Base-by-base conservation (phyloP, 2,888 invertebrate species). In the Sympetrum striolatum region DNA sequence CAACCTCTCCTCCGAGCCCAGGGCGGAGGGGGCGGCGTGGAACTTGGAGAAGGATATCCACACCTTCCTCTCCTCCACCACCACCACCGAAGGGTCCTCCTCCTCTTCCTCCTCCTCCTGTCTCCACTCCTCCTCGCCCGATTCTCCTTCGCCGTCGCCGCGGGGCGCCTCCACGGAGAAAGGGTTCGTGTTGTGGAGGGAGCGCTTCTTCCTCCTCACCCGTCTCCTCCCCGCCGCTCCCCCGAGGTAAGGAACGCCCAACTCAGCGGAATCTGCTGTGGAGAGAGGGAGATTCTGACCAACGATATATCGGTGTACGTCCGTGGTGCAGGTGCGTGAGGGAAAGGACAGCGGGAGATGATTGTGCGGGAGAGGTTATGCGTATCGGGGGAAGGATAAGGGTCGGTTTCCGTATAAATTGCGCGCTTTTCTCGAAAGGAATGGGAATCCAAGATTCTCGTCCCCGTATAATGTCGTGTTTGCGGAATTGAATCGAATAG, bases 21-120 rank as follows among this genome's bases (percentile, higher is more conserved):
- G 86, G 25, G 86, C 96, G 0, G 95, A 95, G 81, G 95, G 95
- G 73, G 96, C 96, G 2, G 97, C 96, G 94, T 97, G 97, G 93
- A 97, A 97, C 94, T 97, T 97, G 92, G 97, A 96, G 93, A 97
- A 97, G 44, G 97, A 97, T 92, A 97, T 95, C 97, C 97, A 97
- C 44, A 97, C 97, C 91, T 97, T 96, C 94, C 97, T 97, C 25
- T 86, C 86, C 60, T 86, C 86, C 86, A 86, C 86, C 60, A 86
- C 86, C 37, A 86, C 22, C 22, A 53, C 73, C 25, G 73, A 73
- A 3, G 73, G 31, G 25, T 73, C 73, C 25, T 73, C 73, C 31
- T 25, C 73, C 25, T 25, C 73, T 1, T 73, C 73, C 18, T 73
- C 82, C 22, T 86, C 86, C 86, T 86, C 86, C 35, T 60, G 58